phyloP scores from a whole-genome alignment of 1,140 invertebrate species.

The Zaprionus capensis region DNA sequence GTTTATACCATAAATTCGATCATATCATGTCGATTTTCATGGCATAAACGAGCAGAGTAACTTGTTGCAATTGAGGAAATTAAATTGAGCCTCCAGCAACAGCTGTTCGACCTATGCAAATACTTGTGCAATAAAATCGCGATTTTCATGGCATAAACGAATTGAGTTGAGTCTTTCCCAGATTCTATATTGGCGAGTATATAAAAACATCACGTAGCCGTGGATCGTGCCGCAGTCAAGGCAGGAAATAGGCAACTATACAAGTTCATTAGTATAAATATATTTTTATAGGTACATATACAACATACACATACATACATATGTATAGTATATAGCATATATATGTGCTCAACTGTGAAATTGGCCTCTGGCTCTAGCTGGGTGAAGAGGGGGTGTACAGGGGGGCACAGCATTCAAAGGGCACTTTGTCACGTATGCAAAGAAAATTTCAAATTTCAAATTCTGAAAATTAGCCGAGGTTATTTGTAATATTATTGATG shows the following conservation, averaged over 20 bases:
- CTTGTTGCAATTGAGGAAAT: background rate
- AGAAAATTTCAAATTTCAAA: background rate
- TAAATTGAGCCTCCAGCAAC: background rate
- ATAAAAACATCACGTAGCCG: conserved; percentile 26
- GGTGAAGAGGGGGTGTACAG: background rate
- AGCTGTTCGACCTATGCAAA: background rate
- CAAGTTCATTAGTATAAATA: conserved; percentile 17
- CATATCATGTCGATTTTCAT: background rate
- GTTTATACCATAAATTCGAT: background rate
- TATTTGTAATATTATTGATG: conserved; percentile 9
- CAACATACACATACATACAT: background rate
- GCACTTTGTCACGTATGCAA: conserved; percentile 42
- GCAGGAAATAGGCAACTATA: conserved; percentile 26
- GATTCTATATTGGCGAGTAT: background rate
- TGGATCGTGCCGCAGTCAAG: conserved; percentile 27
- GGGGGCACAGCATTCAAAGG: conserved; percentile 17
- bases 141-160: conserved; percentile 3
- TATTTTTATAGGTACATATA: conserved; percentile 20
- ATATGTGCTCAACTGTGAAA: background rate
- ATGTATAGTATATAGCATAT: background rate
- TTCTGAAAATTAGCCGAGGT: background rate
- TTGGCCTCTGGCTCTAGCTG: background rate
- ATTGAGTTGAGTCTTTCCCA: background rate
- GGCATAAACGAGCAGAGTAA: background rate
- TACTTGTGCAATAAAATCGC: background rate